Percentiles rank a stretch among this genome's conserved stretches.
Evolutionary conservation across 2,113 vertebrate species (phyloP).

Genomic region (Okapia johnstoni): DNA sequence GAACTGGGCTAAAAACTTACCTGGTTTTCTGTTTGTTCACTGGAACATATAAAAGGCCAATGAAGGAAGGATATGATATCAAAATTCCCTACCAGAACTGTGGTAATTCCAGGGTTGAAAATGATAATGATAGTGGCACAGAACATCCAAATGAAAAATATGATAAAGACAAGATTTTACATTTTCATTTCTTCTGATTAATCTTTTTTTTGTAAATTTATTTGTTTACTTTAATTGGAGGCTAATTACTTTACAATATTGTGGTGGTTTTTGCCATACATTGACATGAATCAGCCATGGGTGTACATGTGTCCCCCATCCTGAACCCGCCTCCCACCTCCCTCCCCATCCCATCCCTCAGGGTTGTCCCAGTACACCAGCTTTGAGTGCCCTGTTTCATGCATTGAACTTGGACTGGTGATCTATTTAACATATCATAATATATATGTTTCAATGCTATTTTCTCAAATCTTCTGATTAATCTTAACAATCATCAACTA

Average conservation of each 20-base stretch:
- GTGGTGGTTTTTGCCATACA: background rate
- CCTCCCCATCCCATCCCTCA: background rate
- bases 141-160: background rate
- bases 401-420: background rate
- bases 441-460: background rate
- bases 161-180: background rate
- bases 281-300: background rate
- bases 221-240: background rate
- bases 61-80: background rate
- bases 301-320: background rate
- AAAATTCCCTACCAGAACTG: background rate
- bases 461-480: background rate
- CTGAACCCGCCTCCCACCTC: background rate
- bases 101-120: background rate
- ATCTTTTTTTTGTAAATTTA: background rate
- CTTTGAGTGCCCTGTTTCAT: background rate
- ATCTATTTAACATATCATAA: background rate
- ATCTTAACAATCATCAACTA: background rate
- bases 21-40: background rate
- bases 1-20: background rate
- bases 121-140: background rate
- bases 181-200: background rate
- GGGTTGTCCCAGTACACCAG: background rate
- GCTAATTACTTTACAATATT: background rate
- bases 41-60: background rate